Conservation (phyloP, 1,140 invertebrate species). For the Drosophila biarmipes region DNA sequence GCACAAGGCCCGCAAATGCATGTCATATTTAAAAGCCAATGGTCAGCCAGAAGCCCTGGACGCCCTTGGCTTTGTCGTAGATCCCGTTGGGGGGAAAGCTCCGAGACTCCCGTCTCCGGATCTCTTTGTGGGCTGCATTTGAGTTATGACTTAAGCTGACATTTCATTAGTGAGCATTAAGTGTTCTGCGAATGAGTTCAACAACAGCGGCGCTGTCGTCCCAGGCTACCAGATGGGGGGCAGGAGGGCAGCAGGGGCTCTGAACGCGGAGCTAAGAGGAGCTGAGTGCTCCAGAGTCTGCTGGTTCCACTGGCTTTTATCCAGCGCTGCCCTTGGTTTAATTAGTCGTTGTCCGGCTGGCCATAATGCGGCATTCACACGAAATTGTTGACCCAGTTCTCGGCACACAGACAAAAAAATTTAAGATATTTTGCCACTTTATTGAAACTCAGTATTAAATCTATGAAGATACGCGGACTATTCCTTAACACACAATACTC, state of each 20-base stretch:
- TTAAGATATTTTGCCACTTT: too few relatives aligned
- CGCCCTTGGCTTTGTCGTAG: constrained; percentile 39
- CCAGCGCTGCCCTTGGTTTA: constrained; percentile 43
- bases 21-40: constrained; percentile 80
- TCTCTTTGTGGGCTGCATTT: constrained; percentile 58
- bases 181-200: constrained; percentile 80
- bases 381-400: constrained; percentile 52
- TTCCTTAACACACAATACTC: too few relatives aligned
- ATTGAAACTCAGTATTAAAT: too few relatives aligned
- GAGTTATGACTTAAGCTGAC: constrained; percentile 84
- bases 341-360: constrained; percentile 45
- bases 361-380: constrained; percentile 55
- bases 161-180: constrained; percentile 84
- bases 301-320: constrained; percentile 14
- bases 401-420: too few relatives aligned
- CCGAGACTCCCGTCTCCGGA: constrained; percentile 4
- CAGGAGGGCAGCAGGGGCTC: background rate
- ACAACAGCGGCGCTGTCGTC: constrained; percentile 48
- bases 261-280: background rate
- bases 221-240: background rate
- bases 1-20: constrained; percentile 74
- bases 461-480: too few relatives aligned
- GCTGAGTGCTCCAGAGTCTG: constrained; percentile 14
- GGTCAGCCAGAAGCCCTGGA: constrained; percentile 9
- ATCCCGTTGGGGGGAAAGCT: constrained; percentile 9